These are phyloP conservation scores for Poecilus cupreus DNA, from an alignment of 2,888 invertebrate species.

Conservation along the genomic window DNA sequence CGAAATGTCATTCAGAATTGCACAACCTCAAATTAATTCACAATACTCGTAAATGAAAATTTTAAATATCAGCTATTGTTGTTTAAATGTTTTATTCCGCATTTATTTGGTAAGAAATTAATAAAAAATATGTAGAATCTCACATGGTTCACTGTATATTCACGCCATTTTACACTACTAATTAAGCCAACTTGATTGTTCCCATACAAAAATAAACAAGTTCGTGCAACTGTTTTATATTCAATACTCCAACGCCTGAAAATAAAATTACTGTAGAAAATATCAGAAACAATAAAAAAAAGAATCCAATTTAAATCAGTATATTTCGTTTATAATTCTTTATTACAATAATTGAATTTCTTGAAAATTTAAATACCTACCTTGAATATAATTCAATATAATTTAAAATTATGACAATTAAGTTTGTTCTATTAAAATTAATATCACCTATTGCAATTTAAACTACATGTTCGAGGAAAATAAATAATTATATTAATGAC, in stretches of 20 bases:
- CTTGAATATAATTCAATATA: constrained; percentile 24
- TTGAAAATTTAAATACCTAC: constrained; percentile 14
- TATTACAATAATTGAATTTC: neutral
- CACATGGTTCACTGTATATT: too few species aligned
- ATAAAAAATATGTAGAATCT: too few species aligned
- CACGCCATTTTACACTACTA: too few species aligned
- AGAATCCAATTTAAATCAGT: neutral
- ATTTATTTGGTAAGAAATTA: too few species aligned
- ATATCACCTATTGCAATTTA: constrained; percentile 52
- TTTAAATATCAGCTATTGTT: too few species aligned
- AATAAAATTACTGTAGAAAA: neutral
- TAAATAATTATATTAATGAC: constrained; percentile 14
- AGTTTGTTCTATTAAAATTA: constrained; percentile 26
- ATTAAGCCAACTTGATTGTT: too few species aligned
- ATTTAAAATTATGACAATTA: neutral
- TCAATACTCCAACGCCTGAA: neutral
- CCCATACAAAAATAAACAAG: too few species aligned
- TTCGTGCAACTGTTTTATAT: too few species aligned
- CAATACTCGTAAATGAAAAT: too few species aligned
- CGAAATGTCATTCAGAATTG: too few species aligned
- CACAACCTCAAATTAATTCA: too few species aligned
- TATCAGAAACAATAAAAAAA: neutral
- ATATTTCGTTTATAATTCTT: neutral
- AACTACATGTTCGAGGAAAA: constrained; percentile 34
- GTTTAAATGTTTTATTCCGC: too few species aligned